These are phyloP conservation scores for Rhamnusium bicolor DNA, from an alignment of 2,888 invertebrate species.

Conservation along the genomic window DNA sequence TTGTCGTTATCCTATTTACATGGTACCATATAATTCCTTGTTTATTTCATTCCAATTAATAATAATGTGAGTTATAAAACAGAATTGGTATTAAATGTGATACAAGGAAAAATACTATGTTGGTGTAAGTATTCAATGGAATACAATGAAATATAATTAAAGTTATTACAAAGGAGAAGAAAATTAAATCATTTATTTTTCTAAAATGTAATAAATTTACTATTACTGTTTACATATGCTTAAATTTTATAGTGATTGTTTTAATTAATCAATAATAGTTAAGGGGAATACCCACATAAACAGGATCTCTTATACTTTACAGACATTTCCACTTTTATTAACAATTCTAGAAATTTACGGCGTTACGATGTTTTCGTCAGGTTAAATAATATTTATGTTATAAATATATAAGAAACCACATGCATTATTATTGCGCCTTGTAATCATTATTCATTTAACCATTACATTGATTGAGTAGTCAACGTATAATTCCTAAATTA, in stretches of 20 bases:
- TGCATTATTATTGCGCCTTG: not conserved
- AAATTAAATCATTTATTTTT: too few relatives aligned
- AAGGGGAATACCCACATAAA: not conserved
- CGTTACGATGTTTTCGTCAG: not conserved
- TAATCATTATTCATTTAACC: not conserved
- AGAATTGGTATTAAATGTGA: too few relatives aligned
- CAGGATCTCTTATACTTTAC: not conserved
- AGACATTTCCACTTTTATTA: not conserved
- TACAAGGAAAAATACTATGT: too few relatives aligned
- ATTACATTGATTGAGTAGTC: not conserved
- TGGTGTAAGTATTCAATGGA: too few relatives aligned
- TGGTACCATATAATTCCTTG: too few relatives aligned
- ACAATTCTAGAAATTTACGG: not conserved
- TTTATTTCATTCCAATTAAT: too few relatives aligned
- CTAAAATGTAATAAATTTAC: too few relatives aligned
- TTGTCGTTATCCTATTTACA: too few relatives aligned
- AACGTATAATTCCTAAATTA: not conserved
- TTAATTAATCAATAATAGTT: not conserved
- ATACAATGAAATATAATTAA: too few relatives aligned
- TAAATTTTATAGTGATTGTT: not conserved
- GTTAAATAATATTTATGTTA: not conserved
- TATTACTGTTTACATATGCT: not conserved
- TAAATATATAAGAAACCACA: not conserved
- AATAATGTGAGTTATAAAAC: too few relatives aligned
- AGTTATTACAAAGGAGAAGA: too few relatives aligned